Evolutionary conservation across 2,113 vertebrate genomes (phyloP).

Genomic region (Willisornis vidua): DNA sequence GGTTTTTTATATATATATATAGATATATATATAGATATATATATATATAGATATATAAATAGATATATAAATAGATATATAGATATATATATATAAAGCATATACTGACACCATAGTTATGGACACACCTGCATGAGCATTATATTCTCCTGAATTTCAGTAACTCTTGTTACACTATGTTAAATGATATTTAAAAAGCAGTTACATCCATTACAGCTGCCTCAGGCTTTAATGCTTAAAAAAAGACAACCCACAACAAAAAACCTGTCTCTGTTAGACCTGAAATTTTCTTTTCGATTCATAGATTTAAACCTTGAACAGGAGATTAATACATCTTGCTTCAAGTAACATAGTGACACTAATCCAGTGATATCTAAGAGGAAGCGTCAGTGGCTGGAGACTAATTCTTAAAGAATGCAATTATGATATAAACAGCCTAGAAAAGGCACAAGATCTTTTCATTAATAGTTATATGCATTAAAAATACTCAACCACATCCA

Average conservation of each 20-base stretch:
- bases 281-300: neutral
- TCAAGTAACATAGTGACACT: neutral
- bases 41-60: no score
- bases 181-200: neutral
- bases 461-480: neutral
- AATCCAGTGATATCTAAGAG: neutral
- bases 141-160: neutral
- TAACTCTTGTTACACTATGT: neutral
- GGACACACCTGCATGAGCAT: neutral
- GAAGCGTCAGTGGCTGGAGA: neutral
- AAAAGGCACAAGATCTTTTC: neutral
- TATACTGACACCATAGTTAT: neutral
- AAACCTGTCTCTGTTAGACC: neutral
- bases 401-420: neutral
- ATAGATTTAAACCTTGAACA: neutral
- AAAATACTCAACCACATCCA: neutral
- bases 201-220: neutral
- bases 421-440: neutral
- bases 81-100: neutral
- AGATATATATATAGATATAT: no score
- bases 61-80: no score
- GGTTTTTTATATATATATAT: neutral
- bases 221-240: neutral
- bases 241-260: neutral
- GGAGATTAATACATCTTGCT: neutral